Conservation (phyloP, 2,888 invertebrate species). For the Loripinus fragilis region DNA sequence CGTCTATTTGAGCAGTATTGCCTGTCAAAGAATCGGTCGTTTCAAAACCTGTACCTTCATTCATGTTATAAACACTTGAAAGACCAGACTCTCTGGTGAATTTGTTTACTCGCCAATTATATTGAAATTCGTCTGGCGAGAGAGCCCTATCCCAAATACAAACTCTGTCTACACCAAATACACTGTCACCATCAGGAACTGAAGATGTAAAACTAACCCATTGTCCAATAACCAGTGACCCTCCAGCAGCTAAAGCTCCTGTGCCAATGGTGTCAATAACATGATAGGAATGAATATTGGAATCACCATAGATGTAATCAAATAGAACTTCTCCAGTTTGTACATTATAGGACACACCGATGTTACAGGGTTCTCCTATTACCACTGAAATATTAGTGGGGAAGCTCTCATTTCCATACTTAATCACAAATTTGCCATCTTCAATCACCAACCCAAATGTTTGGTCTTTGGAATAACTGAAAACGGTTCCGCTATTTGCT, state of each 20-base stretch:
- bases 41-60: not conserved
- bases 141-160: constrained; percentile 20
- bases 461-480: constrained; percentile 30
- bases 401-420: constrained; percentile 40
- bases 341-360: constrained; percentile 49
- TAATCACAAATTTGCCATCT: constrained; percentile 37
- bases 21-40: not conserved
- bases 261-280: not conserved
- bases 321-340: constrained; percentile 34
- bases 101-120: constrained; percentile 16
- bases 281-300: not conserved
- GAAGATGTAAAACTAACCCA: constrained; percentile 39
- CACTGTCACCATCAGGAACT: not conserved
- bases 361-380: constrained; percentile 60
- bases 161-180: constrained; percentile 28
- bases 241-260: not conserved
- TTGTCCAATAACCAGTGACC: constrained; percentile 37
- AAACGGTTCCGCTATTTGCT: constrained; percentile 34
- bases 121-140: constrained; percentile 17
- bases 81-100: not conserved
- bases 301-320: constrained; percentile 36
- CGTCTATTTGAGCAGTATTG: constrained; percentile 3
- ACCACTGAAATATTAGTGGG: constrained; percentile 52
- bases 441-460: constrained; percentile 46
- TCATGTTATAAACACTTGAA: not conserved